Evolutionary conservation across 2,797 vertebrate genomes (phyloP).

Genomic region (Ceryle rudis): DNA sequence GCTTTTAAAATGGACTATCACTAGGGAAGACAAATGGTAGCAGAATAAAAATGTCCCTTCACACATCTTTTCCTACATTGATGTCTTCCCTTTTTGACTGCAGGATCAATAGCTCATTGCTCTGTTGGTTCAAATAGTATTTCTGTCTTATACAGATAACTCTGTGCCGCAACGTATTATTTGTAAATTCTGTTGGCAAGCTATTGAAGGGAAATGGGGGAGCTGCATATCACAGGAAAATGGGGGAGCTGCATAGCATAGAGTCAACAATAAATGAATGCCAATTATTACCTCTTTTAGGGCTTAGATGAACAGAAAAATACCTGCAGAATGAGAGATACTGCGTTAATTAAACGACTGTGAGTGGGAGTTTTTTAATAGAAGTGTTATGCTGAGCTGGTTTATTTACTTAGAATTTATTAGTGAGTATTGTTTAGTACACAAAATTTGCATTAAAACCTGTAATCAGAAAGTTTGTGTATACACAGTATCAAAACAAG

Average conservation of each 20-base stretch:
- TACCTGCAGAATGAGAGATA: neutral
- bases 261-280: neutral
- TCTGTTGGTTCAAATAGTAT: constrained; percentile 27
- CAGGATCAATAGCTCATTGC: constrained; percentile 55
- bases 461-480: neutral
- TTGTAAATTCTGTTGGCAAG: neutral
- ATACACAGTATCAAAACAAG: neutral
- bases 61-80: neutral
- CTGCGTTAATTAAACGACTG: neutral
- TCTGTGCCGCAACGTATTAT: neutral
- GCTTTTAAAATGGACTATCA: constrained; percentile 45
- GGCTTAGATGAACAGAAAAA: neutral
- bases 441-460: neutral
- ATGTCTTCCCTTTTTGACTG: constrained; percentile 2
- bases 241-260: neutral
- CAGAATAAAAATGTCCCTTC: constrained; percentile 45
- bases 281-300: neutral
- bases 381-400: neutral
- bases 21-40: constrained; percentile 43
- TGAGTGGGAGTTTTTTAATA: neutral
- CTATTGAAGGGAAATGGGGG: neutral
- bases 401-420: constrained; percentile 7
- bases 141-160: constrained; percentile 55
- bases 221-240: neutral
- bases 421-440: neutral